Base-by-base conservation (phyloP, 2,113 vertebrate species). In the Oceanodroma tethys region DNA sequence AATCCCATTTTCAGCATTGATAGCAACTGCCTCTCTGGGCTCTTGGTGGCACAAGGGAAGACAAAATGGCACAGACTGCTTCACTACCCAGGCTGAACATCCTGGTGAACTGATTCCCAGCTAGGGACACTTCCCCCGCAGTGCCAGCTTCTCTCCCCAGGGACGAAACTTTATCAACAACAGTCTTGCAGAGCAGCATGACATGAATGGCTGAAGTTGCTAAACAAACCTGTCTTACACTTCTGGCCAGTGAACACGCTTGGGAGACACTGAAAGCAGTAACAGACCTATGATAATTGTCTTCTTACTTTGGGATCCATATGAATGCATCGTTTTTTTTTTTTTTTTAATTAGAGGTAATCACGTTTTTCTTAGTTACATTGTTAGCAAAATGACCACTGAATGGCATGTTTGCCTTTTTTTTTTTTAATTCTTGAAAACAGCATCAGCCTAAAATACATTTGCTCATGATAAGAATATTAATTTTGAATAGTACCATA, bases 231-330 rank as follows among this genome's bases (percentile, higher is more conserved):
- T 89, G 32, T 94, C 76, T 68, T 71, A 75, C 6, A 36, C 73
- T 62, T 81, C 78, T 48, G 56, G 62, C 86, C 88, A 93, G 88
- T 74, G 72, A 96, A 91, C 25, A 62, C 0, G 25, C 70, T 88
- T 73, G 63, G 94, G 67, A 94, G 96, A 93, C 93, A 79, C 52
- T 85, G 56, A 93, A 89, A 90, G 86, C 60, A 66, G 32, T 48
- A 92, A 90, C 58, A 68, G 86, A 19, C 60, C 80, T 87, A 81
- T 20, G n/a, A 27, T 34, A 68, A 86, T 22, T 88, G 50, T 32
- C 53, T 62, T 92, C 70, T 90, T 86, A 72, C 21, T n/a, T 48
- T 76, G 55, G 55, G 47, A 92, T 60, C 27, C n/a, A 16, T 16
- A 32, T 66, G 67, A 86, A 73, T 60, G 27, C 27, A 73, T n/a